Percentiles rank a stretch among this genome's conserved stretches.
phyloP scores from a whole-genome alignment of 2,113 vertebrate species.

The Xenus cinereus region DNA sequence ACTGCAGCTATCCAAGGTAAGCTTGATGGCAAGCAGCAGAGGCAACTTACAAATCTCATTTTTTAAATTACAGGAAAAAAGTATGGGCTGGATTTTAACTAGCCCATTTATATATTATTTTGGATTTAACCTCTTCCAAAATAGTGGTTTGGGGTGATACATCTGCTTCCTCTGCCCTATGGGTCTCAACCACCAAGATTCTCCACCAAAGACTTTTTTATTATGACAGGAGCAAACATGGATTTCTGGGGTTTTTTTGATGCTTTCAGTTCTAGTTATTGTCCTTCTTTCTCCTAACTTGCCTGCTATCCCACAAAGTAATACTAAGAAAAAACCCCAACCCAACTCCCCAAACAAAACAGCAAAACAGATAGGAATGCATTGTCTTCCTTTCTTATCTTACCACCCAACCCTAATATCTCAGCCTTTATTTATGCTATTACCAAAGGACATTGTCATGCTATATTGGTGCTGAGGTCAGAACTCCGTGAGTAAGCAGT shows the following conservation, averaged over 20 bases:
- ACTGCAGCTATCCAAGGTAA: not conserved
- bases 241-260: not conserved
- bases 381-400: not conserved
- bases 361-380: not conserved
- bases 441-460: not conserved
- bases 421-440: not conserved
- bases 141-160: not conserved
- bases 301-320: not conserved
- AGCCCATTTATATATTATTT: not conserved
- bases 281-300: not conserved
- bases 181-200: not conserved
- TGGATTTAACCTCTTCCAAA: not conserved
- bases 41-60: not conserved
- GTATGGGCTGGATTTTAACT: not conserved
- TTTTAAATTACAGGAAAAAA: not conserved
- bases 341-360: not conserved
- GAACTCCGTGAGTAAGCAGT: not conserved
- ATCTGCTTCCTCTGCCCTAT: not conserved
- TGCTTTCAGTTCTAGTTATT: not conserved
- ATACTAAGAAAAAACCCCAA: not conserved
- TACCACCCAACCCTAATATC: not conserved
- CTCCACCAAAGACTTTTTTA: not conserved
- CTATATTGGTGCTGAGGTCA: not conserved
- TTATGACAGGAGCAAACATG: not conserved
- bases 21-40: not conserved